These are phyloP conservation scores for Hemibagrus wyckioides DNA, from an alignment of 2,113 vertebrate species.

Conservation along the genomic window DNA sequence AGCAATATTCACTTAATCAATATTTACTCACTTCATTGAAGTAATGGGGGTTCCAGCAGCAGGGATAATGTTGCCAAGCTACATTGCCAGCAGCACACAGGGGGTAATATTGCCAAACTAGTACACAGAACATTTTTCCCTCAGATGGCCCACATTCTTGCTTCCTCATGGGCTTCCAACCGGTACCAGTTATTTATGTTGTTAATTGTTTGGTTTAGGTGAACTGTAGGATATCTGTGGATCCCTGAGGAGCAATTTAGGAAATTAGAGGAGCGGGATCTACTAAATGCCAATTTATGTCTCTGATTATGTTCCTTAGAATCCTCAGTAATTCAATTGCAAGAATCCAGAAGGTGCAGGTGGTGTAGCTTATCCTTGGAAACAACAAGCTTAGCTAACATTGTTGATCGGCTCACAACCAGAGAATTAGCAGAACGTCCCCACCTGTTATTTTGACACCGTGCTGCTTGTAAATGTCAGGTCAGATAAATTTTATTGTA, in stretches of 20 bases:
- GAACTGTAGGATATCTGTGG: not conserved
- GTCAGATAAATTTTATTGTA: not conserved
- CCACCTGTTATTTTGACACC: not conserved
- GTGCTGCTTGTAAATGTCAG: slow-evolving; percentile 14
- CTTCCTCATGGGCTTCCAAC: not conserved
- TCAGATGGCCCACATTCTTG: not conserved
- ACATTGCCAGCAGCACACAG: not conserved
- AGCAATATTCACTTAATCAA: slow-evolving; percentile 32
- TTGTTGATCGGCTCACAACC: not conserved
- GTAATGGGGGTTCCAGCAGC: not conserved
- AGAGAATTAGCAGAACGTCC: not conserved
- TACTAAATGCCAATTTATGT: slow-evolving; percentile 6
- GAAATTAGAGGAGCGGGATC: not conserved
- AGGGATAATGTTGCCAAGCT: not conserved
- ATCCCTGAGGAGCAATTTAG: not conserved
- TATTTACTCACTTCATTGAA: slow-evolving; percentile 23
- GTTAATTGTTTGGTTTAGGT: not conserved
- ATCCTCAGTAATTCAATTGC: not conserved
- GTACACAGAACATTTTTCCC: not conserved
- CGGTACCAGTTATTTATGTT: not conserved
- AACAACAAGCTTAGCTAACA: not conserved
- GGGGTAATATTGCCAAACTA: not conserved
- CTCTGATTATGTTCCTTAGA: not conserved
- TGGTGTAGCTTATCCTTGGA: not conserved
- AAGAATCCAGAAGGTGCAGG: not conserved